Percentiles rank a stretch among this genome's conserved stretches.
phyloP scores from a whole-genome alignment of 2,113 vertebrate genomes.

The Nettapus auritus region DNA sequence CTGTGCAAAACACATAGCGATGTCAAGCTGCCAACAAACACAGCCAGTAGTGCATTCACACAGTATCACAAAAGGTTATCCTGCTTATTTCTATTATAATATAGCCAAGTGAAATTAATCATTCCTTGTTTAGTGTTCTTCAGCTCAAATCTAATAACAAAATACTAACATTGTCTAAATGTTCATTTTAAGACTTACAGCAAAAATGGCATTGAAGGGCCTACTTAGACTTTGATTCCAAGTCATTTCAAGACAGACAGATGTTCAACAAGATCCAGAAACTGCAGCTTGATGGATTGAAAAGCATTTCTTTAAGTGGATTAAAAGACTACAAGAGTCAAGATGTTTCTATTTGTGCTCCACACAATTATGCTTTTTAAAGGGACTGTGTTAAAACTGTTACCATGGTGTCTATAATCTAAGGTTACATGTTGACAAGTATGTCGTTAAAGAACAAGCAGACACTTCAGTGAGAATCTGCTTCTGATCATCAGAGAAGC shows the following conservation, averaged over 20 bases:
- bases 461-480: slow-evolving; percentile 13
- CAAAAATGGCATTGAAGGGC: not conserved
- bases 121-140: not conserved
- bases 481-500: not conserved
- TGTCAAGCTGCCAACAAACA: not conserved
- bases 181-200: not conserved
- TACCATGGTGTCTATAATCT: slow-evolving; percentile 58
- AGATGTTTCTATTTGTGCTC: slow-evolving; percentile 67
- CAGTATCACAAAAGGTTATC: not conserved
- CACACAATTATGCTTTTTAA: slow-evolving; percentile 57
- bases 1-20: not conserved
- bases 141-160: not conserved
- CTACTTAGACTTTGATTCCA: not conserved
- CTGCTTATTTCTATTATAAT: not conserved
- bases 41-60: not conserved
- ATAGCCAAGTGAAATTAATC: not conserved
- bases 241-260: slow-evolving; percentile 34
- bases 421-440: slow-evolving; percentile 63
- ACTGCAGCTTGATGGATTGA: slow-evolving; percentile 38
- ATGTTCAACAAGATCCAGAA: slow-evolving; percentile 62
- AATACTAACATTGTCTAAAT: not conserved
- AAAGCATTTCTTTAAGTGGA: slow-evolving; percentile 68
- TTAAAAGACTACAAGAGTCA: slow-evolving; percentile 64
- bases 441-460: slow-evolving; percentile 41
- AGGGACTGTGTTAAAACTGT: slow-evolving; percentile 54